phyloP scores from a whole-genome alignment of 2,888 invertebrate species.

The Drosophila phalerata region DNA sequence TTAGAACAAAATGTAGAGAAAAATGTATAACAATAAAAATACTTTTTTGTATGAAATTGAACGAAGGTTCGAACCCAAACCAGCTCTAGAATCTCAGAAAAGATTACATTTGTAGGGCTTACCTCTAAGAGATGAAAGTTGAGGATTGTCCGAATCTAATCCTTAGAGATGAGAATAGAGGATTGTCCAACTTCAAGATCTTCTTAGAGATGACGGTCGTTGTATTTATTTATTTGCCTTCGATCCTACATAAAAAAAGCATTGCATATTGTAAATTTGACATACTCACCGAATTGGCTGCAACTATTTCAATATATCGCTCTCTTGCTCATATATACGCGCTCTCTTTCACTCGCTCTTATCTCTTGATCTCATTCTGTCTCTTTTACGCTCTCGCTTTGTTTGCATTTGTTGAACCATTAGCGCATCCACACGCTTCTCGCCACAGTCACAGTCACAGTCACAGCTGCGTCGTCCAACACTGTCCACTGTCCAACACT shows the following conservation, averaged over 20 bases:
- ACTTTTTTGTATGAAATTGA: too few species aligned
- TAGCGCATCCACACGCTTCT: conserved; percentile 84
- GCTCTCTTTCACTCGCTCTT: not conserved
- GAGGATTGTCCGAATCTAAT: too few species aligned
- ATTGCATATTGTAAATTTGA: conserved; percentile 47
- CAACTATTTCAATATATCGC: conserved; percentile 13
- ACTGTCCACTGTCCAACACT: conserved; percentile 70
- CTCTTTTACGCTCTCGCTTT: conserved; percentile 17
- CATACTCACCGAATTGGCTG: conserved; percentile 37
- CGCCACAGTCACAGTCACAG: conserved; percentile 83
- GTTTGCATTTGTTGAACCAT: conserved; percentile 44
- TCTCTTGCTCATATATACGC: not conserved
- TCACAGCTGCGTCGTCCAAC: conserved; percentile 79
- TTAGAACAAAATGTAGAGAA: too few species aligned
- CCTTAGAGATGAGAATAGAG: not conserved
- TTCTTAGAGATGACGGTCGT: not conserved
- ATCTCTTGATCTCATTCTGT: conserved; percentile 4
- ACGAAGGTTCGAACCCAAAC: too few species aligned
- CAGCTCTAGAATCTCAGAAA: too few species aligned
- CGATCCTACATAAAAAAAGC: conserved; percentile 19
- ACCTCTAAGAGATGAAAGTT: too few species aligned
- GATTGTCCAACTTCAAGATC: not conserved
- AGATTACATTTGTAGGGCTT: too few species aligned
- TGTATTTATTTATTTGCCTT: not conserved
- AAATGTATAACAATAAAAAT: too few species aligned